Percentiles rank a stretch among this genome's conserved stretches.
Evolutionary conservation across 2,888 invertebrate genomes (phyloP).

Genomic region (Catonia carolina): DNA sequence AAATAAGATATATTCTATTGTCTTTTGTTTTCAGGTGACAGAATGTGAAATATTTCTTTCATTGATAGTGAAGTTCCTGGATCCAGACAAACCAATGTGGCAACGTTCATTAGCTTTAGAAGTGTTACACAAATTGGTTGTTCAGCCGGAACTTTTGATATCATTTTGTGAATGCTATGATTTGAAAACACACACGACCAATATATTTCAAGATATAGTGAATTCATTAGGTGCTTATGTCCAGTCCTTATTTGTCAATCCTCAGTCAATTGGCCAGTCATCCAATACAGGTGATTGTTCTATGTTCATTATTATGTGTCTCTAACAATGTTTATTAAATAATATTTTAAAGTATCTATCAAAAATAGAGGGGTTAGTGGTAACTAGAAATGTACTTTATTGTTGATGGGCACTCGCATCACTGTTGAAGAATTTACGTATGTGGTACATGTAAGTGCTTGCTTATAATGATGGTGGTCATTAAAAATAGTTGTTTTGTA

Average conservation of each 20-base stretch:
- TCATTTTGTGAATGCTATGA: constrained; percentile 95
- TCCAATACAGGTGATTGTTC: constrained; percentile 43
- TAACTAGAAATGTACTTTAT: too few species aligned
- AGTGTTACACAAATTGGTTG: constrained; percentile 89
- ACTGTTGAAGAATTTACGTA: too few species aligned
- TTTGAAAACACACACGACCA: constrained; percentile 86
- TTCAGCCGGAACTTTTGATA: constrained; percentile 78
- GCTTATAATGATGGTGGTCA: too few species aligned
- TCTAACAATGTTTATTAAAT: too few species aligned
- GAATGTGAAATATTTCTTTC: constrained; percentile 99
- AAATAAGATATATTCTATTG: too few species aligned
- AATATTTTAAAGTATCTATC: too few species aligned
- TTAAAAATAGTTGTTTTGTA: too few species aligned
- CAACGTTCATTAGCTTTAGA: constrained; percentile 92
- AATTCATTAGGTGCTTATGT: constrained; percentile 90
- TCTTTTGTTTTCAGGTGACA: constrained; percentile 64
- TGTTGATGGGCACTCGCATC: too few species aligned
- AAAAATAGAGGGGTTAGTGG: too few species aligned
- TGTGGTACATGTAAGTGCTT: too few species aligned
- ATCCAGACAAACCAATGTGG: constrained; percentile 95
- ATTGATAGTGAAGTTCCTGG: constrained; percentile 92
- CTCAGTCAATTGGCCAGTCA: constrained; percentile 54
- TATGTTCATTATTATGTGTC: too few species aligned
- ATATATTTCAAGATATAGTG: constrained; percentile 91
- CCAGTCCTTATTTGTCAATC: constrained; percentile 78